Evolutionary conservation across 2,113 vertebrate genomes (phyloP), one percentile per base, ranked within the genome.

Genomic region (Promerops cafer): DNA sequence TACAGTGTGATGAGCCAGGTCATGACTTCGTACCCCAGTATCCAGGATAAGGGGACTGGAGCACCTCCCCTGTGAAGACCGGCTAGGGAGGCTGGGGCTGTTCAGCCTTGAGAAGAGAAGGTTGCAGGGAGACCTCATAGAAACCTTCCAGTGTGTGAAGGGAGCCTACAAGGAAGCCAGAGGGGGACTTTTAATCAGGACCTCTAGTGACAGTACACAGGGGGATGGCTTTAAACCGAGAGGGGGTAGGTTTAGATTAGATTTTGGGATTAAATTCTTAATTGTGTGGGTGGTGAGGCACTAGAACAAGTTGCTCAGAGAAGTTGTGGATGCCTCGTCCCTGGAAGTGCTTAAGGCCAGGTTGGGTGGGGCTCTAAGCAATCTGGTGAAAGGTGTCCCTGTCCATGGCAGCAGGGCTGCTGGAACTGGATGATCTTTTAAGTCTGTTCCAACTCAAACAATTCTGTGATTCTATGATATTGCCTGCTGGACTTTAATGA

Each of bases 401-500:
- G 40, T 15, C 63, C 39, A 23, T 13, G n/a, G 54, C 54, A 76
- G 35, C 47, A 76, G 27, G 2, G 4, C 3, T 7, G 3, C 6
- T 83, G n/a, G n/a, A 61, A 54, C 17, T 40, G 49, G 8, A 31
- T 23, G n/a, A 35, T 27, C 17, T 35, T 76, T 54, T 20, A 35
- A 12, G 10, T 63, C 35, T 3, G 21, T 83, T 69, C 70, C 47
- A 68, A 54, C 17, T 24, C 40, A 69, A 69, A 63, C 15, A 17
- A 19, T 89, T 40, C 45, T 35, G 22, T 26, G 33, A 31, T 57
- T 44, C 60, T 39, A 7, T 81, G 37, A 12, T 44, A 33, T 74
- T 13, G 35, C 93, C 3, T 56, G 96, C 85, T 97, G 98, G 74
- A 94, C 97, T 10, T 59, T 71, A 14, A 95, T 98, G 14, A 96